Base-by-base conservation (phyloP, 2,797 vertebrate genomes). In the Chelon labrosus region DNA sequence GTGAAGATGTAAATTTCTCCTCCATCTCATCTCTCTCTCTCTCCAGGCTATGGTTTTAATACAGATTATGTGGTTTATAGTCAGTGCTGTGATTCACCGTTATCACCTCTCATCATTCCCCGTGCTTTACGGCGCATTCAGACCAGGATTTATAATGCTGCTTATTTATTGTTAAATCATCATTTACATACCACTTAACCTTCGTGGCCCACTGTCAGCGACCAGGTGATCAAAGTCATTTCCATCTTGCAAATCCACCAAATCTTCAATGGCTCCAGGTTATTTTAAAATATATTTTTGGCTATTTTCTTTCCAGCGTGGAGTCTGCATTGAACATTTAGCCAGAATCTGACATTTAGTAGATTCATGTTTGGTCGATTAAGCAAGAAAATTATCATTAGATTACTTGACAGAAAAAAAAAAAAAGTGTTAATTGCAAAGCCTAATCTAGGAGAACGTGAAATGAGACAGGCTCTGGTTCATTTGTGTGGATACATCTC, bases 1-100 rank as follows among this genome's bases (percentile, higher is more conserved):
- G 58, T 82, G 69, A 80, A 64, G 79, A 85, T 83, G 83, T 71
- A 57, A 57, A 84, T 84, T 63, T 72, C 59, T 67, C 31, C 56
- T 47, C 54, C 59, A 47, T 54, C 65, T 70, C 38, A 0, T 44
- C 31, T 38, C 59, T 56, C 49, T 14, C 38, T 49, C 53, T 57
- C 41, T 7, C 42, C 37, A 44, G 70, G 41, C 39, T 47, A 0
- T 11, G 35, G 64, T 62, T 81, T 77, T 73, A 76, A 65, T 64
- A 42, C 70, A 75, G 80, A 80, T 80, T 49, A 65, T 73, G 35
- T 58, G 25, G 52, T 76, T 65, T 70, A 42, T 60, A 79, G 53
- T 73, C 67, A 8, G 49, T 11, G 59, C 74, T 13, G 58, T 79
- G 72, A 56, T 84, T 81, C 84, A 63, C 62, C 10, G 6, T 52